Evolutionary conservation across 1,140 invertebrate genomes (phyloP).

Genomic region (Cotesia typhae): DNA sequence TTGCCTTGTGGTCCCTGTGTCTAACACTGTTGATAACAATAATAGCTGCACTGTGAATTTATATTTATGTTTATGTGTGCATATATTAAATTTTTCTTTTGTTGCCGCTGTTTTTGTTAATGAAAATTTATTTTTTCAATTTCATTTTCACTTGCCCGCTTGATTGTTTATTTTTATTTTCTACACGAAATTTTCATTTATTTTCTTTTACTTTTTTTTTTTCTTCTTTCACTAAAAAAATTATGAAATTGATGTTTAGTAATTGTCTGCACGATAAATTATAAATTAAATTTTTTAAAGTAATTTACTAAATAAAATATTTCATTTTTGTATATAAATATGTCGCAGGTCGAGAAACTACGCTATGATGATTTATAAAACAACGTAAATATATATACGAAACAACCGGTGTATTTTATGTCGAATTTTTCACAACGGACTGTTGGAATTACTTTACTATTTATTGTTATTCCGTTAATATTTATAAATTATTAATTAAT

Average conservation of each 20-base stretch:
- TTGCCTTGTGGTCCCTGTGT: slow-evolving; percentile 47
- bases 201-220: too few relatives aligned
- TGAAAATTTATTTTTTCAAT: too few relatives aligned
- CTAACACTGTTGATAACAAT: slow-evolving; percentile 49
- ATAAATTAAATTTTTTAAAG: slow-evolving; percentile 26
- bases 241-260: background rate
- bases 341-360: slow-evolving; percentile 40
- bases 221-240: too few relatives aligned
- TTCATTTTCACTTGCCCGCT: too few relatives aligned
- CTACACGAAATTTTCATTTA: too few relatives aligned
- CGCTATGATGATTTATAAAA: slow-evolving; percentile 37
- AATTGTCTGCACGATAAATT: slow-evolving; percentile 1
- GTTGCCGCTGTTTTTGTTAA: too few relatives aligned
- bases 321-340: slow-evolving; percentile 21
- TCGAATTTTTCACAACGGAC: slow-evolving; percentile 14
- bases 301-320: too few relatives aligned
- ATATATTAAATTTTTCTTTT: background rate
- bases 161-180: too few relatives aligned
- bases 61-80: background rate
- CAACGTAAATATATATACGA: slow-evolving; percentile 20
- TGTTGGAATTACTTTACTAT: slow-evolving; percentile 12
- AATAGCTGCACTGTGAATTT: slow-evolving; percentile 40
- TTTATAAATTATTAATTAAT: background rate
- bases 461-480: background rate
- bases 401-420: slow-evolving; percentile 22